phyloP scores from a whole-genome alignment of 1,140 invertebrate genomes.

The Hycleus phaleratus region DNA sequence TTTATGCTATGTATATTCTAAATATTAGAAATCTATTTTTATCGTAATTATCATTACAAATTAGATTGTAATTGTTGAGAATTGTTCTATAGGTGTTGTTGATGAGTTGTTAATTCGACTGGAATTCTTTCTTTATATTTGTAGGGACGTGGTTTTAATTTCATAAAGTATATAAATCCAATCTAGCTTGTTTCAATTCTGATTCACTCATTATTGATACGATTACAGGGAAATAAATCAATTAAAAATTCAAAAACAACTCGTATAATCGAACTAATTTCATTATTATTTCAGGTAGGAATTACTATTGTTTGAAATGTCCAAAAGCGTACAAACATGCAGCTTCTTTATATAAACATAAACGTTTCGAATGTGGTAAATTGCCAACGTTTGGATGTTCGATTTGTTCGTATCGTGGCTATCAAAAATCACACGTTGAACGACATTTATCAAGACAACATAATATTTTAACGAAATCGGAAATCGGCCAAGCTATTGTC shows the following conservation, averaged over 20 bases:
- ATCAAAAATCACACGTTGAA: conserved; percentile 17
- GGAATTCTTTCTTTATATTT: too few relatives aligned
- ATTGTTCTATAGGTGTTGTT: too few relatives aligned
- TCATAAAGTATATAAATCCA: too few relatives aligned
- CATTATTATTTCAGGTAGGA: conserved; percentile 5
- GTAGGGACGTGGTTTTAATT: too few relatives aligned
- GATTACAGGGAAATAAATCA: neutral
- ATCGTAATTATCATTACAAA: too few relatives aligned
- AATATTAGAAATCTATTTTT: neutral
- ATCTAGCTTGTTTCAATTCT: too few relatives aligned
- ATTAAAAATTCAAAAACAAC: neutral
- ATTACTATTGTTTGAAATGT: conserved; percentile 49
- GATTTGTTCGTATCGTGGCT: conserved; percentile 10
- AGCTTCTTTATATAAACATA: conserved; percentile 41
- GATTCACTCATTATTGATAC: neutral
- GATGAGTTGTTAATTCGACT: too few relatives aligned
- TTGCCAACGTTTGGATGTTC: conserved; percentile 13
- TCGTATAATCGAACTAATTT: neutral
- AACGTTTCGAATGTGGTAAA: conserved; percentile 48
- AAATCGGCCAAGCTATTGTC: neutral
- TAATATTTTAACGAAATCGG: neutral
- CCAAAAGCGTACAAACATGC: conserved; percentile 49
- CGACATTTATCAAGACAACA: conserved; percentile 10
- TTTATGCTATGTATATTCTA: neutral
- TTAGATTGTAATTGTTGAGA: too few relatives aligned